A percentile compares a stretch with the other conserved stretches of the same genome.
phyloP scores from a whole-genome alignment of 1,140 invertebrate species.

The Camponotus pennsylvanicus region DNA sequence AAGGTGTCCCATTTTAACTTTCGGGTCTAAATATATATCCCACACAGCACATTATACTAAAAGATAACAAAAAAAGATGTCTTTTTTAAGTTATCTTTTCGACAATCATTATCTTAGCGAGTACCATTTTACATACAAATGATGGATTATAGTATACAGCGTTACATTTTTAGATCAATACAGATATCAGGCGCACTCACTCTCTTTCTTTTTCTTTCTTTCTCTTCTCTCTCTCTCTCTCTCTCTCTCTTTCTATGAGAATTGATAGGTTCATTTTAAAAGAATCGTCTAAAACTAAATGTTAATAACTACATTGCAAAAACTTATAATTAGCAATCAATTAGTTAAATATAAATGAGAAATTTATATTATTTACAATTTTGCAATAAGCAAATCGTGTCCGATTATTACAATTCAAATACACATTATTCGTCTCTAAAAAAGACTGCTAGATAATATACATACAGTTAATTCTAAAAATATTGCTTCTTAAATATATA shows the following conservation, averaged over 20 bases:
- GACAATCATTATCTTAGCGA: no score
- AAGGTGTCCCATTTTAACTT: no score
- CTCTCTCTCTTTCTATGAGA: background rate
- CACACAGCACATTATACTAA: no score
- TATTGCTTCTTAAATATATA: background rate
- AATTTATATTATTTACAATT: constrained; percentile 37
- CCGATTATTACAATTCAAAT: constrained; percentile 2
- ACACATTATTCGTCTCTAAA: background rate
- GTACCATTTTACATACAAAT: background rate
- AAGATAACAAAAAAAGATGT: no score
- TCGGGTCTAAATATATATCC: no score
- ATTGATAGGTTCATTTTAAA: constrained; percentile 43
- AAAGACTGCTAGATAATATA: background rate
- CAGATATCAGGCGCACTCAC: background rate
- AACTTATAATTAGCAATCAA: constrained; percentile 54
- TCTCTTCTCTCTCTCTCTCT: no score
- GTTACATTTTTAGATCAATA: background rate
- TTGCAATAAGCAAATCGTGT: background rate
- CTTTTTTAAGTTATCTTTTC: background rate
- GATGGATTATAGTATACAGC: background rate
- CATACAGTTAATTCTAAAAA: background rate
- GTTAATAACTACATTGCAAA: constrained; percentile 51
- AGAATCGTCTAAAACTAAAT: constrained; percentile 49
- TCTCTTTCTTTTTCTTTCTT: no score
- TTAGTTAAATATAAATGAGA: constrained; percentile 9